Evolutionary conservation across 2,888 invertebrate species (phyloP), one percentile per base, ranked within the genome.

Genomic region (Steinernema scapterisci): DNA sequence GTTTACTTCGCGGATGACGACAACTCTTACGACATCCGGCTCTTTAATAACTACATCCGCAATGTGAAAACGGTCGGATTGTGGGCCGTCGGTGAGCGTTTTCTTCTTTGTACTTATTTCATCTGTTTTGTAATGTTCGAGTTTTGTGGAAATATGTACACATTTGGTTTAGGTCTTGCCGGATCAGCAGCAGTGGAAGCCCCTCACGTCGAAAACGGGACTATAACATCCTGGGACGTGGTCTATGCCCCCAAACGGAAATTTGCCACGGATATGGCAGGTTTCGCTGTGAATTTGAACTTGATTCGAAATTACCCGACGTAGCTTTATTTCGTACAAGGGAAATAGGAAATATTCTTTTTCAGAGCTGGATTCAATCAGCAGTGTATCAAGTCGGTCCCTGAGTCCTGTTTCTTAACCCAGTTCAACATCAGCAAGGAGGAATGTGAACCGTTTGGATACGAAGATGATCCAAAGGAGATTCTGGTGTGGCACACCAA

Each of bases 1-100:
- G 92, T 97, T 0, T 97, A 93, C 89, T 97, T 97, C 88, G 95
- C 95, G 90, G 97, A 97, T 87, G 97, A 97, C 88, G 97, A 97
- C 87, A 97, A 97, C 88, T 93, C 95, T 0, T 97, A 97, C 87
- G 92, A 93, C 70, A 88, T 95, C 38, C 92, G 94, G 88, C 88
- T 97, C 13, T 97, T 97, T 89, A 91, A 92, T 76, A 95, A 70
- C 1, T 82, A 81, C 73, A 73, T 81, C 73, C 71, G 78, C 13
- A 83, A 79, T n/a, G 81, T 81, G 11, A 76, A 81, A 54, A 76
- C 73, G 19, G 76, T 81, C 45, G 81, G 81, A 25, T 27, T 81
- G 21, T 81, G 81, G 81, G 80, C 81, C n/a, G 81, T 82, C 16
- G 81, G 80, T 79, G 21, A 75, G 78, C 44, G 21, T 21, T 31